These are phyloP conservation scores for Hyposmocoma kahamanoa DNA, from an alignment of 1,140 invertebrate genomes.

Conservation along the genomic window DNA sequence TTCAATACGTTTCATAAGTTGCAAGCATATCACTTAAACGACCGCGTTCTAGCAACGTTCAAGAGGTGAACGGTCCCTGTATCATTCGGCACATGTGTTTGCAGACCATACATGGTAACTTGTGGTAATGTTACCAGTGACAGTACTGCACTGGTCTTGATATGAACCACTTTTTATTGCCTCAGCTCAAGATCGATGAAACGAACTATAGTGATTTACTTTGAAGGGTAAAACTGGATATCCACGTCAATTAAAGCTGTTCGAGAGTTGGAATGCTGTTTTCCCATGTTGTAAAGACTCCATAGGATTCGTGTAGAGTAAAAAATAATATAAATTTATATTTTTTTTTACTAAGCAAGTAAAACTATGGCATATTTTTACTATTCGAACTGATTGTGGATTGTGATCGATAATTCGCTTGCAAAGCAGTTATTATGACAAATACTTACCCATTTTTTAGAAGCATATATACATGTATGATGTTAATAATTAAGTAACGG, in stretches of 20 bases:
- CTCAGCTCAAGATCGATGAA: not conserved
- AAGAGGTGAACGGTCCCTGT: conserved; percentile 58
- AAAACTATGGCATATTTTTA: too few species aligned
- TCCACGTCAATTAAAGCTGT: not conserved
- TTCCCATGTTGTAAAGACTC: too few species aligned
- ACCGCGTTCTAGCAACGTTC: conserved; percentile 22
- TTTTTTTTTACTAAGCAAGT: too few species aligned
- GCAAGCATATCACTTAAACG: conserved; percentile 13
- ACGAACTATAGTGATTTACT: conserved; percentile 2
- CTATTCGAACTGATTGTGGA: too few species aligned
- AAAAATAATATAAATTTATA: too few species aligned
- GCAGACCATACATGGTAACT: conserved; percentile 52
- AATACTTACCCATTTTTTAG: too few species aligned
- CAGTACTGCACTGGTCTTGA: not conserved
- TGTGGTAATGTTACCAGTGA: conserved; percentile 16
- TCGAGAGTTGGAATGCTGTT: not conserved
- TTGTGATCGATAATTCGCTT: too few species aligned
- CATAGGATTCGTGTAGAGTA: too few species aligned
- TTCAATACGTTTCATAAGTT: conserved; percentile 9
- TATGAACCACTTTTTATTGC: not conserved
- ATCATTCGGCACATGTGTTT: conserved; percentile 33
- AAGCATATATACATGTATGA: too few species aligned
- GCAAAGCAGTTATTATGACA: too few species aligned
- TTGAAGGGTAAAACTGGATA: not conserved
- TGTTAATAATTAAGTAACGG: too few species aligned